Percentiles rank a stretch among this genome's conserved stretches.
phyloP scores from a whole-genome alignment of 2,797 vertebrate genomes.

The Decapterus maruadsi region DNA sequence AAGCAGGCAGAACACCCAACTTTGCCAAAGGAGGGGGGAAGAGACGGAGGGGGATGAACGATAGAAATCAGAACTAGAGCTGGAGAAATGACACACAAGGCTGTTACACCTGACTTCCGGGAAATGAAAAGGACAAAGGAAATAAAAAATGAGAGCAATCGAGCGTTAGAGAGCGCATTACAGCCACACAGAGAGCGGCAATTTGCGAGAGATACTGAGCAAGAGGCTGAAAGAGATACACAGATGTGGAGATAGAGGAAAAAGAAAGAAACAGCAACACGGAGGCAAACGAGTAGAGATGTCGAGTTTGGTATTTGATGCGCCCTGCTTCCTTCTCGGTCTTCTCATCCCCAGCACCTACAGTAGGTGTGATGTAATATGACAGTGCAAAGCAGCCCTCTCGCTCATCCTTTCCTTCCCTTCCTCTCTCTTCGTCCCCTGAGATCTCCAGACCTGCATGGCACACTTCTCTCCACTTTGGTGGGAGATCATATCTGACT shows the following conservation, averaged over 20 bases:
- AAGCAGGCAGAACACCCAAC: constrained; percentile 59
- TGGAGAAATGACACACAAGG: constrained; percentile 53
- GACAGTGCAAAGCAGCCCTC: constrained; percentile 30
- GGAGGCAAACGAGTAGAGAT: constrained; percentile 13
- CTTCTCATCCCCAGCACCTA: constrained; percentile 45
- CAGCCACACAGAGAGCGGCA: constrained; percentile 36
- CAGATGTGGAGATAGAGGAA: constrained; percentile 42
- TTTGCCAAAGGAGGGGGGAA: constrained; percentile 26
- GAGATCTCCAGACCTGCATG: constrained; percentile 54
- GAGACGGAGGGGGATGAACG: constrained; percentile 9
- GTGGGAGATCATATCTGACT: constrained; percentile 76
- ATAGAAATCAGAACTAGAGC: constrained; percentile 60
- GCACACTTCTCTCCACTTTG: constrained; percentile 61
- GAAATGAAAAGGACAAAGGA: constrained; percentile 60
- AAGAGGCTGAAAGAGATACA: constrained; percentile 43
- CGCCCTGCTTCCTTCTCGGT: constrained; percentile 28
- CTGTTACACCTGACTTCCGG: constrained; percentile 57
- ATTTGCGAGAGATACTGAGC: constrained; percentile 44
- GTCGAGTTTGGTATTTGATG: constrained; percentile 50
- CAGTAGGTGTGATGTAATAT: constrained; percentile 55
- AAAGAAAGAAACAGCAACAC: constrained; percentile 11
- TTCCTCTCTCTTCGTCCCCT: constrained; percentile 32
- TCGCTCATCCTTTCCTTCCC: constrained; percentile 24
- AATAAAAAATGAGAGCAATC: constrained; percentile 47
- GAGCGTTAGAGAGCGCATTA: constrained; percentile 37